phyloP scores from a whole-genome alignment of 2,888 invertebrate genomes.

The Atherix ibis region DNA sequence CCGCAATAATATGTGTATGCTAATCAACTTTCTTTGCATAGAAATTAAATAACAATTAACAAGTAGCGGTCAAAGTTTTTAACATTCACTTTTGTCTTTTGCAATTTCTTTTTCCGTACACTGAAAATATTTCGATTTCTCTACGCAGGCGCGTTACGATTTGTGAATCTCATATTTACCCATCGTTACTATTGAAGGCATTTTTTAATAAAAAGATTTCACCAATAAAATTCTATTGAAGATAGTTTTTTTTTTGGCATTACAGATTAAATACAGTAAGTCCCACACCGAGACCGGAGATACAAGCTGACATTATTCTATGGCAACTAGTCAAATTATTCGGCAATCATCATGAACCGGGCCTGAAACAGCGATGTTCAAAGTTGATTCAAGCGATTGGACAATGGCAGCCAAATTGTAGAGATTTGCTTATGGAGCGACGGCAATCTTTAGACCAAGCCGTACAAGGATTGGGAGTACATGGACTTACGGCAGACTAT shows the following conservation, averaged over 20 bases:
- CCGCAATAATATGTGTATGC: too few species aligned
- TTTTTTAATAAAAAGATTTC: too few species aligned
- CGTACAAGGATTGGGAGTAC: constrained; percentile 72
- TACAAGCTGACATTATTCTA: constrained; percentile 63
- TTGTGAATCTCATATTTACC: too few species aligned
- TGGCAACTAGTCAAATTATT: constrained; percentile 77
- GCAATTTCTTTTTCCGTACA: too few species aligned
- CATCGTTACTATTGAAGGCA: too few species aligned
- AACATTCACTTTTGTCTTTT: too few species aligned
- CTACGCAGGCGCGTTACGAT: too few species aligned
- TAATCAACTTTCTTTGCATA: not conserved
- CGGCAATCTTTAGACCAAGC: constrained; percentile 66
- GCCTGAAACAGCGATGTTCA: constrained; percentile 43
- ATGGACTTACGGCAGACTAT: constrained; percentile 59
- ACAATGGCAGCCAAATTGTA: constrained; percentile 48
- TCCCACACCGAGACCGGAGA: constrained; percentile 42
- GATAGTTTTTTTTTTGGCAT: too few species aligned
- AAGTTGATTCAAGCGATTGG: constrained; percentile 42
- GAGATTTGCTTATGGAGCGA: constrained; percentile 48
- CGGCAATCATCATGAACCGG: constrained; percentile 38
- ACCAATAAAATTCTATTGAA: too few species aligned
- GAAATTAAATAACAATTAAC: too few species aligned
- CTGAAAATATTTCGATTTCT: too few species aligned
- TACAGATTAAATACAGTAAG: constrained; percentile 30
- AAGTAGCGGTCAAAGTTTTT: too few species aligned